These are phyloP conservation scores for Aphelocoma californica DNA, from an alignment of 2,797 vertebrate species.

Conservation along the genomic window DNA sequence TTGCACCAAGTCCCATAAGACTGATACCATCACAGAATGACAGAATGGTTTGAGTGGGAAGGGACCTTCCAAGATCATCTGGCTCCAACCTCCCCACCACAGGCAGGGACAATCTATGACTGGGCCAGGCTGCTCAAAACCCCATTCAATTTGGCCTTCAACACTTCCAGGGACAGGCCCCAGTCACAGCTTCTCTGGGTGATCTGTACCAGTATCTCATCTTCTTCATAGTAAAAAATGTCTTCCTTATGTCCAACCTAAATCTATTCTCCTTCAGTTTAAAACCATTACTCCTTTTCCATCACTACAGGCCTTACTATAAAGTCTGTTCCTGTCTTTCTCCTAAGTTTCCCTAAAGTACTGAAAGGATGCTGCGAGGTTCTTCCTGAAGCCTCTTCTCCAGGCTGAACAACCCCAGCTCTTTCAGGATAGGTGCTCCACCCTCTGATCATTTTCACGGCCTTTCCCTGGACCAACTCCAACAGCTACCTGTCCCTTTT, in stretches of 20 bases:
- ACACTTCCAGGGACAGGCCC: accelerated
- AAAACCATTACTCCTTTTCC: not conserved
- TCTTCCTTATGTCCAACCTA: accelerated
- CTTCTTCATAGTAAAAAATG: accelerated
- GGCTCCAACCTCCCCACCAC: accelerated
- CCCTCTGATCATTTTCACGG: accelerated
- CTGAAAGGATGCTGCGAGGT: accelerated
- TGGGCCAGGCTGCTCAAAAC: not conserved
- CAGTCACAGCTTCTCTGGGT: not conserved
- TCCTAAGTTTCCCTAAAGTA: no score
- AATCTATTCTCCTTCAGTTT: not conserved
- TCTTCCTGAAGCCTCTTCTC: not conserved
- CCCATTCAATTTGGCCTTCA: not conserved
- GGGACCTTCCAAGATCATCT: not conserved
- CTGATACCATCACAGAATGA: not conserved
- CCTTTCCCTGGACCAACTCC: not conserved
- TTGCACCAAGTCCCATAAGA: accelerated
- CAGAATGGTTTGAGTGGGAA: not conserved
- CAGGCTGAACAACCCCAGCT: not conserved
- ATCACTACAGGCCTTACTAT: accelerated
- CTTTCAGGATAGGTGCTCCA: not conserved
- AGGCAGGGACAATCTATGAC: not conserved
- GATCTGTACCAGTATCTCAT: not conserved
- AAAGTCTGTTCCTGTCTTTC: not conserved
- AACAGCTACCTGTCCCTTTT: accelerated